Base-by-base conservation (phyloP, 2,888 invertebrate species). In the Rotaria magnacalcarata region DNA sequence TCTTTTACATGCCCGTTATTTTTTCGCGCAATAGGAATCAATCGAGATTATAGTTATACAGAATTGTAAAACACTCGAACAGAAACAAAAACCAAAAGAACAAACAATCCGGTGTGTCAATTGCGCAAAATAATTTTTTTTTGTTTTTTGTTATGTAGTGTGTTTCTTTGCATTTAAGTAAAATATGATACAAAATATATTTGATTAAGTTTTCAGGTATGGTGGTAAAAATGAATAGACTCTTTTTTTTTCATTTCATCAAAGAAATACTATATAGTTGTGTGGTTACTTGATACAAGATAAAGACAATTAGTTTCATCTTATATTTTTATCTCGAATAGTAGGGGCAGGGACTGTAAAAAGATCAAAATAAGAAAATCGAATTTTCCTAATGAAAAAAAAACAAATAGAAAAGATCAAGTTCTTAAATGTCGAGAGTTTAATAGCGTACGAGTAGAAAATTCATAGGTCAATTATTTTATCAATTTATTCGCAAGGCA, bases 41-140 rank as follows among this genome's bases (percentile, higher is more conserved):
- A 95, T 90, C 91, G 96, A 89, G 94, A 94, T 0, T 94, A 94
- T 1, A 96, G 95, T 92, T 95, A 95, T 89, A 95, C 95, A 0
- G 96, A 96, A 92, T 93, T 95, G 88, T 95, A 92, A 92, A 84
- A n/a, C 80, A 84, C 5, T 47, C 41, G 43, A 60, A 47, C 16
- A 60, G 34, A 50, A n/a, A 67, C 7, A 47, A 14, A 14, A 50
- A 1, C 50, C n/a, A n/a, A 5, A 19, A 58, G n/a, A 58, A 10
- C 1, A 58, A 24, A n/a, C n/a, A 6, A 10, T 7, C 21, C 67
- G 34, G 67, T 67, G 34, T 67, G 19, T 34, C 4, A 67, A 41
- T 34, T n/a, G 34, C 24, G 67, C 34, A 34, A 6, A 67, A 67
- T 41, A 2, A n/a, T n/a, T n/a, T n/a, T n/a, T n/a, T 11, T 5